Evolutionary conservation across 2,797 vertebrate species (phyloP), one percentile per base, ranked within the genome.

Genomic region (Enteromius paludinosus): DNA sequence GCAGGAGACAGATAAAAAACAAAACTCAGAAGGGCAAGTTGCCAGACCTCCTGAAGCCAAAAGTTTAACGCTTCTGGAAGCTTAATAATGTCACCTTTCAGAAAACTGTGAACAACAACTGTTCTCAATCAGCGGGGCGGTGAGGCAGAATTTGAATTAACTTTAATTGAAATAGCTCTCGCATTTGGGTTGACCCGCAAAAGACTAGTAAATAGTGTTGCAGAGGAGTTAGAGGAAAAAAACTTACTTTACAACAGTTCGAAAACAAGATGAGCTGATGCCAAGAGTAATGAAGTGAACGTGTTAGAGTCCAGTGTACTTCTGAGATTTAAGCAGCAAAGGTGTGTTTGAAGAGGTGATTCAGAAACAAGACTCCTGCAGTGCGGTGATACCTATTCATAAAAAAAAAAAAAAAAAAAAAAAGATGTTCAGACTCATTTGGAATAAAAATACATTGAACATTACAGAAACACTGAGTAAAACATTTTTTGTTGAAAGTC

Each of bases 1-100:
- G 56, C 79, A 81, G 30, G 43, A 73, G 56, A 81, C 43, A 81
- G 79, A 81, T 81, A 73, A 74, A 73, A 74, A 28, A 59, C 59
- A 28, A 81, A 64, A 65, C 10, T 52, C 30, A 54, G 6, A 38
- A 81, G 30, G 30, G 43, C 15, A 3, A 38, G n/a, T 23, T 49
- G 23, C 68, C 79, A 71, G 68, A 30, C 11, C 35, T 61, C 66
- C 52, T n/a, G 68, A 71, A 80, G 78, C 78, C 66, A 71, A 71
- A 80, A 49, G 66, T 70, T 59, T 43, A 47, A 71, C 28, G 47
- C 43, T 74, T 81, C 68, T 81, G 59, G 79, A 81, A 74, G 54
- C 56, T 18, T 52, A 65, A 81, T 65, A 81, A 81, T 81, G 79
- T 73, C 79, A 81, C 79, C 79, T 73, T 73, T 81, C 79, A 81